Conservation (phyloP, 2,113 vertebrate species). For the Galeopterus variegatus region DNA sequence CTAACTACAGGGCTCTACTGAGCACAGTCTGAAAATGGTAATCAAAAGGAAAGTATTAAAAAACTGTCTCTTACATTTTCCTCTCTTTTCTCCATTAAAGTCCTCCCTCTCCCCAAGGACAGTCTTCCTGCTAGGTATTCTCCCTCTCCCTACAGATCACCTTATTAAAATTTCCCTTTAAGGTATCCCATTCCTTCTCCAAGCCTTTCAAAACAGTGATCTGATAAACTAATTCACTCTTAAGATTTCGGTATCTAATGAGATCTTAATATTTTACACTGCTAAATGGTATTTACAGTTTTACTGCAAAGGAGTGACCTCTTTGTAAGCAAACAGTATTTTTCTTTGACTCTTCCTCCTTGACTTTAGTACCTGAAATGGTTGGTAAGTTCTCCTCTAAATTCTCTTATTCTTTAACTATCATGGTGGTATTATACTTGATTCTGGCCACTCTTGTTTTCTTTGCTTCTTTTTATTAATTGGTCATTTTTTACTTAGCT, state of each 20-base stretch:
- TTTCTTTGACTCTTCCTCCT: background rate
- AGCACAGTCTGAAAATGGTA: constrained; percentile 5
- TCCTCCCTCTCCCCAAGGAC: background rate
- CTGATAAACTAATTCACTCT: constrained; percentile 27
- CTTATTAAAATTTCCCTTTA: constrained; percentile 52
- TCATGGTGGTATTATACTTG: background rate
- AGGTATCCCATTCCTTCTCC: background rate
- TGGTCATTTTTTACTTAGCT: background rate
- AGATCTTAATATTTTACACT: background rate
- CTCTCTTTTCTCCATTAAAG: background rate
- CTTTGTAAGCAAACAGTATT: background rate
- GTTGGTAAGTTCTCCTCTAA: background rate
- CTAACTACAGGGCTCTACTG: background rate
- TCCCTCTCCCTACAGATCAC: background rate
- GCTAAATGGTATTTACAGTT: background rate
- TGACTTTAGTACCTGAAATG: background rate
- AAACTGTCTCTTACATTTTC: constrained; percentile 21
- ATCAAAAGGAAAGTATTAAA: background rate
- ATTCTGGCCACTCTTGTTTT: background rate
- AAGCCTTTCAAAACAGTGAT: constrained; percentile 54
- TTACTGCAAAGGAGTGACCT: background rate
- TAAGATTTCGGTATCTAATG: background rate
- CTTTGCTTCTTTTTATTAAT: constrained; percentile 14
- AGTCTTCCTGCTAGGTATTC: background rate
- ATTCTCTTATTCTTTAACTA: background rate